These are phyloP conservation scores for Geococcyx californianus DNA, from an alignment of 2,113 vertebrate species.

Conservation along the genomic window DNA sequence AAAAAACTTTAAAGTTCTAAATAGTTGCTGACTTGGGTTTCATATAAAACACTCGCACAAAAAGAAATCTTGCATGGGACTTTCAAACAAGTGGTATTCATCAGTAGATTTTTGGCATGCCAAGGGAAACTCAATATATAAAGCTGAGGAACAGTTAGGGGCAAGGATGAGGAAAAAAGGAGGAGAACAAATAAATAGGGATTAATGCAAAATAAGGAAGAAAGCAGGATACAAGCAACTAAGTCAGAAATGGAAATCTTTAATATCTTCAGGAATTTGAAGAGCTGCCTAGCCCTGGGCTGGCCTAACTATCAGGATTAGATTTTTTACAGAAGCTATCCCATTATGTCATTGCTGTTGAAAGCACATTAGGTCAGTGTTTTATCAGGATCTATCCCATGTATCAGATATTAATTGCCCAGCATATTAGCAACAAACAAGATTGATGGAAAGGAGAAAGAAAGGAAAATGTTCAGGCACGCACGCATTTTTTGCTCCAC, in stretches of 20 bases:
- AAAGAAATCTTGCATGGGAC: background rate
- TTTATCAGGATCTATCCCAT: background rate
- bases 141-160: background rate
- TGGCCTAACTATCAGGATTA: background rate
- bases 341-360: background rate
- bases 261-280: background rate
- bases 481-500: background rate
- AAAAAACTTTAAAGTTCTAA: background rate
- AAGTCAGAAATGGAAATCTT: constrained; percentile 6
- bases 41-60: background rate
- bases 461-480: background rate
- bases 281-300: background rate
- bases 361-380: background rate
- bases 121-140: constrained; percentile 22
- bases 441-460: background rate
- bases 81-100: constrained; percentile 55
- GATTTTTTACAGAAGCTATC: background rate
- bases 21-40: background rate
- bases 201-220: background rate
- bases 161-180: background rate
- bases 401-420: background rate
- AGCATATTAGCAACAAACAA: background rate
- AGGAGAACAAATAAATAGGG: background rate
- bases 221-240: background rate
- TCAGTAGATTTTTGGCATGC: constrained; percentile 2